Base-by-base conservation (phyloP, 2,797 vertebrate species). In the Anisognathus igniventris region DNA sequence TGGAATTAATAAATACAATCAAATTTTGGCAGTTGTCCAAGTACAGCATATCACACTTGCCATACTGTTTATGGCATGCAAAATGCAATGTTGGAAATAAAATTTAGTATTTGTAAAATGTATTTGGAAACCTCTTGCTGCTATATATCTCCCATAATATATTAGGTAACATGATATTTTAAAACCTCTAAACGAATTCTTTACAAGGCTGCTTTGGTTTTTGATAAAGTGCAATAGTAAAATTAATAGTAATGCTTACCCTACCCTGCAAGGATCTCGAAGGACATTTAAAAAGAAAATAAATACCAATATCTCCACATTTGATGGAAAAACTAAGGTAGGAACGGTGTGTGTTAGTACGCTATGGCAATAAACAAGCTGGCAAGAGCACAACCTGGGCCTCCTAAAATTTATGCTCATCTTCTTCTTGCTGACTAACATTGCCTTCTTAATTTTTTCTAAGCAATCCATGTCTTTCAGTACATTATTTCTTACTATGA, bases 1-100 rank as follows among this genome's bases (percentile, higher is more conserved):
- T 42, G 12, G 56, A 93, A 95, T 84, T 88, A 94, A 86, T 84
- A 95, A 94, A 86, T 57, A 64, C 14, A 81, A 92, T 84, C 51
- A 90, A 51, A 85, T 86, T 73, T 84, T 95, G 80, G 70, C 88
- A 85, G 48, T 70, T 92, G 22, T 56, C 51, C 83, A 90, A 85
- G 33, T 60, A 56, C 24, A 86, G 51, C n/a, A 15, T 68, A 77
- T 92, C 76, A 88, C 42, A 39, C 31, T 90, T 81, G 42, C 28
- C 40, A 42, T 95, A 56, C 67, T 90, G 51, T 48, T 92, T 51
- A 18, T 70, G 60, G 44, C 30, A 73, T 4, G 5, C 39, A 91
- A 40, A 76, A 60, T 62, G 53, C 64, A 88, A 66, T 45, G n/a
- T 39, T 88, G 62, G 76, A 94, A 92, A 84, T 45, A 90, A 90